These are phyloP conservation scores for Tineola bisselliella DNA, from an alignment of 2,888 invertebrate genomes.

Conservation along the genomic window DNA sequence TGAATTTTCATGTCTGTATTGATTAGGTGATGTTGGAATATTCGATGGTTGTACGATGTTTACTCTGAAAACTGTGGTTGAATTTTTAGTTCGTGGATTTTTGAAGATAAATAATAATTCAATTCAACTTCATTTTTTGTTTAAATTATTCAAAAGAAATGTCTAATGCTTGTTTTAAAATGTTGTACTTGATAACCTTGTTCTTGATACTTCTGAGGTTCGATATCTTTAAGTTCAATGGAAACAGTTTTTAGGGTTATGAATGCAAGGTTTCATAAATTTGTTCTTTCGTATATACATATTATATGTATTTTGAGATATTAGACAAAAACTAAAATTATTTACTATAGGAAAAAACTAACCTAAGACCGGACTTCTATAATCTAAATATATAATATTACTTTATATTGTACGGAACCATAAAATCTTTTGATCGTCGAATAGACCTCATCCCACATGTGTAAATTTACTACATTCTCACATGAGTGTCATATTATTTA, in stretches of 20 bases:
- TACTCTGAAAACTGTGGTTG: not conserved
- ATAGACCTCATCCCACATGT: not conserved
- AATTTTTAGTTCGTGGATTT: not conserved
- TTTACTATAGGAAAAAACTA: too few relatives aligned
- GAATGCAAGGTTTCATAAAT: too few relatives aligned
- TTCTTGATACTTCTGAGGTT: not conserved
- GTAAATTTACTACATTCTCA: not conserved
- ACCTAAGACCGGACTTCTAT: too few relatives aligned
- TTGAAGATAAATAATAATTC: too few relatives aligned
- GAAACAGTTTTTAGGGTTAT: not conserved
- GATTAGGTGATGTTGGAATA: not conserved
- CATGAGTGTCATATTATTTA: not conserved
- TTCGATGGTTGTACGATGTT: not conserved
- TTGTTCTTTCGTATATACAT: too few relatives aligned
- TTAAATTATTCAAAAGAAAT: not conserved
- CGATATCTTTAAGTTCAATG: not conserved
- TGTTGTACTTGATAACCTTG: not conserved
- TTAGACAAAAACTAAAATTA: too few relatives aligned
- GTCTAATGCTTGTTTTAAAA: not conserved
- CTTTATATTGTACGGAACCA: too few relatives aligned
- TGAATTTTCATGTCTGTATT: slow-evolving; percentile 11
- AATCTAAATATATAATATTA: too few relatives aligned
- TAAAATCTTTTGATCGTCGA: too few relatives aligned
- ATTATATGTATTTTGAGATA: too few relatives aligned
- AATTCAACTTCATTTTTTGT: not conserved